Evolutionary conservation across 2,113 vertebrate genomes (phyloP), one percentile per base, ranked within the genome.

Genomic region (Catharus minimus): DNA sequence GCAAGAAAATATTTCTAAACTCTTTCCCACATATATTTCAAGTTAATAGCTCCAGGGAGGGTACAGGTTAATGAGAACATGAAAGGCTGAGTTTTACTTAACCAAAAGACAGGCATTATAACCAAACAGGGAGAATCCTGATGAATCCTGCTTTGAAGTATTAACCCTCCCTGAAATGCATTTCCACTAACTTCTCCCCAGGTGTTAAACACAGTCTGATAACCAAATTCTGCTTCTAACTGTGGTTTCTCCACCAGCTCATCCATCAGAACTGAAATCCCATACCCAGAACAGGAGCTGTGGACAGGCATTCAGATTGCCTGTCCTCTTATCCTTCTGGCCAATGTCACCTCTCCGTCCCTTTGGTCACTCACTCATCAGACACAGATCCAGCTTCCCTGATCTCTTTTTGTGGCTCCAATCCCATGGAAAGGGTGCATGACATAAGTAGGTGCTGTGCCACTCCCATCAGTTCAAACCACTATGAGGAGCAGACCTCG

Each of bases 401-500:
- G 65, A 44, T 3, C 9, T 66, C 52, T 71, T 81, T 49, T 38
- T n/a, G 7, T 50, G 36, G 28, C 36, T 86, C 57, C 3, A 6
- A 7, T 27, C 39, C 36, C 33, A 30, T 4, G 27, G 69, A 78
- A 62, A 81, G 27, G 6, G 16, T 55, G 33, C 5, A 2, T 16
- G 44, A 38, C 23, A 10, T 27, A 41, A 61, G 50, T 9, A 36
- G 9, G 4, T 33, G 33, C 36, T 46, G 24, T 38, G n/a, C 23
- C 28, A 60, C 1, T 1, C 3, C 1, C 22, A 28, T 28, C n/a
- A 61, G 28, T 38, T 78, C 30, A 90, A 86, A 53, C 3, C 1
- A 5, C 11, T 13, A 4, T 8, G 7, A 65, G 41, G 18, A 89
- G 15, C 26, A 16, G 6, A n/a, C 18, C 19, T 46, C 2, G 0